Conservation (phyloP, 2,888 invertebrate genomes). For the Zaprionus obscuricornis region DNA sequence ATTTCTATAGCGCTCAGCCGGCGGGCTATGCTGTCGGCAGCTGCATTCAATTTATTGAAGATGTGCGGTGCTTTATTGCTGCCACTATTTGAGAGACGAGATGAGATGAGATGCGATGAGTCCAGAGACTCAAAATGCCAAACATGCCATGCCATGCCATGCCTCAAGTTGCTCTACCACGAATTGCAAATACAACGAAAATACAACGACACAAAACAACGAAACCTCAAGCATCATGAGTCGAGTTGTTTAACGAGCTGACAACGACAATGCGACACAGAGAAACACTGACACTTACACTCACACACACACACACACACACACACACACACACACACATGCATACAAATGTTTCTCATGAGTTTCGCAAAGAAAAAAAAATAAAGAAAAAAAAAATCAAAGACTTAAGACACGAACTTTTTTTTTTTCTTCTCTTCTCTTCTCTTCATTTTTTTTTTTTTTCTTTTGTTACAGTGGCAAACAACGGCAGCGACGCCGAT, state of each 20-base stretch:
- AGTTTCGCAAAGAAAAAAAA: conserved; percentile 67
- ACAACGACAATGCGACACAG: conserved; percentile 48
- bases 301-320: conserved; percentile 7
- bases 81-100: neutral
- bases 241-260: conserved; percentile 51
- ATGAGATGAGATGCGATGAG: conserved; percentile 1
- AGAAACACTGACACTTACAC: conserved; percentile 24
- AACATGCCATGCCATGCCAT: conserved; percentile 1
- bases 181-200: too few relatives aligned
- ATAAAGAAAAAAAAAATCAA: too few relatives aligned
- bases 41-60: conserved; percentile 72
- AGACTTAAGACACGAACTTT: conserved; percentile 64
- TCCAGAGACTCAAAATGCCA: neutral
- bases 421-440: conserved; percentile 3
- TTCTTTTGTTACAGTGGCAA: too few relatives aligned
- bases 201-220: too few relatives aligned
- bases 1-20: conserved; percentile 67
- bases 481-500: neutral
- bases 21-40: conserved; percentile 63
- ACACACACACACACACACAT: neutral
- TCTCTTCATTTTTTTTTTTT: conserved; percentile 2
- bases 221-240: conserved; percentile 28
- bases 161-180: too few relatives aligned
- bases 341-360: conserved; percentile 26
- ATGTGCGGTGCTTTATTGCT: conserved; percentile 67